Evolutionary conservation across 1,140 invertebrate species (phyloP).

Genomic region (Anastrepha ludens): DNA sequence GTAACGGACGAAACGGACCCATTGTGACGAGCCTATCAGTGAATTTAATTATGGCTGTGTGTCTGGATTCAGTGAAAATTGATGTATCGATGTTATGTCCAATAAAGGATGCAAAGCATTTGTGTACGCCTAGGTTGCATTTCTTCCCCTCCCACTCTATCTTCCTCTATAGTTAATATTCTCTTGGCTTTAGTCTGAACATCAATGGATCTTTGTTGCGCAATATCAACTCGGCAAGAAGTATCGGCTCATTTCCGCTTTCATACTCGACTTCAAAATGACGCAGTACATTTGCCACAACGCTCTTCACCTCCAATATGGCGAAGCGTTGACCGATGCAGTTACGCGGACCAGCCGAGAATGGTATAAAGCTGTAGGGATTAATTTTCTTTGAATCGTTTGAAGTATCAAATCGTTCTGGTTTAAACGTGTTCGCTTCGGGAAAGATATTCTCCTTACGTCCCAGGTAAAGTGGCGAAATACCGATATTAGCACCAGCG

Average conservation of each 20-base stretch:
- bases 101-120: too few relatives aligned
- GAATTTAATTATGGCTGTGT: too few relatives aligned
- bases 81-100: too few relatives aligned
- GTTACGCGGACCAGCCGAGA: constrained; percentile 80
- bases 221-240: constrained; percentile 75
- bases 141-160: background rate
- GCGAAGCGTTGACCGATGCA: constrained; percentile 89
- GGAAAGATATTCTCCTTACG: constrained; percentile 77
- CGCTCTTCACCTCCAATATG: constrained; percentile 84
- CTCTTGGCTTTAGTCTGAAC: constrained; percentile 67
- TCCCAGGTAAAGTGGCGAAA: constrained; percentile 77
- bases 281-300: constrained; percentile 80
- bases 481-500: constrained; percentile 75
- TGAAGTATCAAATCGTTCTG: constrained; percentile 81
- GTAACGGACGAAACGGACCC: too few relatives aligned
- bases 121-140: too few relatives aligned
- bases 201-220: constrained; percentile 72
- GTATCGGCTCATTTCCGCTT: constrained; percentile 69
- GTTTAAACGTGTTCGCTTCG: constrained; percentile 80
- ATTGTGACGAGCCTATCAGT: too few relatives aligned
- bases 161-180: background rate
- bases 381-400: constrained; percentile 74
- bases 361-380: constrained; percentile 79
- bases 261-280: constrained; percentile 77
- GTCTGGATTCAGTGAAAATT: too few relatives aligned